Evolutionary conservation across 1,140 invertebrate genomes (phyloP), one percentile per base, ranked within the genome.

Genomic region (Aphelenchoides avenae): DNA sequence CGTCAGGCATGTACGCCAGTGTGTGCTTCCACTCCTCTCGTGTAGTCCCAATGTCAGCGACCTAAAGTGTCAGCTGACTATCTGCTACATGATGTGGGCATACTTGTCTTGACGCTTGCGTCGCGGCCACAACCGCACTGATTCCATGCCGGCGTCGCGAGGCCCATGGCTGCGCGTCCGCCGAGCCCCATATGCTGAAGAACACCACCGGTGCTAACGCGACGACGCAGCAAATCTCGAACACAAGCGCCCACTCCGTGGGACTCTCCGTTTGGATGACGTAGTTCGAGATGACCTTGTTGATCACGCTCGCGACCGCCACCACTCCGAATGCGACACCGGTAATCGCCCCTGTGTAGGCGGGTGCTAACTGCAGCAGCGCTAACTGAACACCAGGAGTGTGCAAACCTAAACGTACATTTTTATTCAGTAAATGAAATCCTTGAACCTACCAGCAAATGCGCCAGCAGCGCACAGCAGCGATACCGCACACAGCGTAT

Each of bases 361-460:
- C 69, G 7, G 69, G 69, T 1, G 69, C 69, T 0, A 71, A 36
- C 46, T 69, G 65, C n/a, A 71, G 37, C 9, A 71, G 41, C 18
- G 69, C 70, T 9, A 66, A 66, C 46, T 66, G 66, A 22, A 72
- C 69, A 41, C 69, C 69, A 4, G 70, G 70, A 4, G 69, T 73
- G 40, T 71, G 69, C n/a, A 71, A 63, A 18, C 67, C 67, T 69
- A 33, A 51, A 68, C 13, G 5, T 18, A 62, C 9, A 13, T 13
- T 46, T 2, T 51, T 13, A 27, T 48, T 36, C 9, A 11, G 29
- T 26, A 1, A 5, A 55, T 2, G 18, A 34, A 3, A 53, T 22
- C 24, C 6, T 30, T 30, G 9, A 37, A 44, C 48, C 44, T 36
- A 69, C 69, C 69, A 41, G 69, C 69, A 62, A 72, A 73, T 3